These are phyloP conservation scores for Leucoma salicis DNA, from an alignment of 2,888 invertebrate genomes.

Conservation along the genomic window DNA sequence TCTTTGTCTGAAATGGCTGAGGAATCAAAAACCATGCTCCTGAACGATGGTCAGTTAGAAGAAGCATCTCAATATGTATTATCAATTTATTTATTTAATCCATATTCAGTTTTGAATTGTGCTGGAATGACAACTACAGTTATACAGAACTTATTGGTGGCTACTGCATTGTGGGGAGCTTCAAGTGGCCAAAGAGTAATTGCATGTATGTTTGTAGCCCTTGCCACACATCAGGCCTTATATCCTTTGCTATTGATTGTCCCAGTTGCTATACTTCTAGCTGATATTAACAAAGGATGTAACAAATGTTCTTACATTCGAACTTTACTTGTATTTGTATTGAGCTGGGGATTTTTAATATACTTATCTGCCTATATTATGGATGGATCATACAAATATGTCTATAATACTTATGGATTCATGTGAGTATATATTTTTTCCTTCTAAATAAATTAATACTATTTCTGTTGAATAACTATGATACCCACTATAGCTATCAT, in stretches of 20 bases:
- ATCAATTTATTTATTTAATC: conserved; percentile 93
- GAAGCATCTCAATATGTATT: conserved; percentile 87
- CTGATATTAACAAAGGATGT: conserved; percentile 77
- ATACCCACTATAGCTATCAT: too few species aligned
- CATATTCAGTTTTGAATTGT: conserved; percentile 93
- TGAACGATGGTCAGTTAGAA: conserved; percentile 80
- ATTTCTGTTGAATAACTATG: too few species aligned
- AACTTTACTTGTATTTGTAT: conserved; percentile 76
- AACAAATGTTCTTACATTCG: conserved; percentile 72
- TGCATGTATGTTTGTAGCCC: conserved; percentile 86
- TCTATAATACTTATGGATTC: conserved; percentile 89
- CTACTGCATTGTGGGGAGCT: conserved; percentile 87
- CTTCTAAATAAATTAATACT: too few species aligned
- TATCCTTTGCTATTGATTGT: conserved; percentile 92
- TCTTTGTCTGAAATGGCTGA: conserved; percentile 79
- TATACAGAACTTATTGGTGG: conserved; percentile 91
- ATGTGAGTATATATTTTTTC: conserved; percentile 83
- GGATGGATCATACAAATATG: conserved; percentile 84
- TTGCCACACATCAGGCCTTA: conserved; percentile 91
- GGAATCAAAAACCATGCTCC: conserved; percentile 79
- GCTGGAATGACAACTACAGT: conserved; percentile 95
- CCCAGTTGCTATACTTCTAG: conserved; percentile 88
- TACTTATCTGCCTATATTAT: conserved; percentile 84
- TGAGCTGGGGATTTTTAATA: conserved; percentile 80
- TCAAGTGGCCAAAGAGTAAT: conserved; percentile 83